phyloP scores from a whole-genome alignment of 2,888 invertebrate genomes.

The Plebejus anna region DNA sequence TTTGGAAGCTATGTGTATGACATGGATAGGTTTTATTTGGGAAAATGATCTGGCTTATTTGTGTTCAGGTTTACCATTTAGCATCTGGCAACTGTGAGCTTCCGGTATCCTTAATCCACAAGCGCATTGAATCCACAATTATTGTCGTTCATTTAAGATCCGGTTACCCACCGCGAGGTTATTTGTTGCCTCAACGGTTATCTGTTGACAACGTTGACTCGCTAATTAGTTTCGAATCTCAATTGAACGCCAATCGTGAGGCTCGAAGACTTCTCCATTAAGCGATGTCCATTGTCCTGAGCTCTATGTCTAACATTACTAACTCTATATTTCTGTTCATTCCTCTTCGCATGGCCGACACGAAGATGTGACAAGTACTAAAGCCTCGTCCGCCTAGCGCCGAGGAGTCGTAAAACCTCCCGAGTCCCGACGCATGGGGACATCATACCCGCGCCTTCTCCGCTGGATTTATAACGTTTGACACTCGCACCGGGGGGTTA shows the following conservation, averaged over 20 bases:
- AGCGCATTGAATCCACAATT: too few species aligned
- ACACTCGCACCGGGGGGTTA: constrained; percentile 8
- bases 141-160: too few species aligned
- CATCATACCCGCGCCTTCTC: not conserved
- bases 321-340: not conserved
- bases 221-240: not conserved
- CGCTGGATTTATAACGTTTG: constrained; percentile 2
- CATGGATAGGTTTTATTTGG: too few species aligned
- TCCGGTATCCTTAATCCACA: too few species aligned
- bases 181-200: not conserved
- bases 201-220: not conserved
- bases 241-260: not conserved
- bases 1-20: too few species aligned
- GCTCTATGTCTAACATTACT: not conserved
- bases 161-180: too few species aligned
- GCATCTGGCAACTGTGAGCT: too few species aligned
- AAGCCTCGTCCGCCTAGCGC: not conserved
- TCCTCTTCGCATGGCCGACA: not conserved
- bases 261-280: not conserved
- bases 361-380: constrained; percentile 6
- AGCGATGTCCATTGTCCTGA: not conserved
- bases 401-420: constrained; percentile 7
- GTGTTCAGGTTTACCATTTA: too few species aligned
- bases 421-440: not conserved
- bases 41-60: too few species aligned